Base-by-base conservation (phyloP, 2,113 vertebrate species). In the Dromaius novaehollandiae region DNA sequence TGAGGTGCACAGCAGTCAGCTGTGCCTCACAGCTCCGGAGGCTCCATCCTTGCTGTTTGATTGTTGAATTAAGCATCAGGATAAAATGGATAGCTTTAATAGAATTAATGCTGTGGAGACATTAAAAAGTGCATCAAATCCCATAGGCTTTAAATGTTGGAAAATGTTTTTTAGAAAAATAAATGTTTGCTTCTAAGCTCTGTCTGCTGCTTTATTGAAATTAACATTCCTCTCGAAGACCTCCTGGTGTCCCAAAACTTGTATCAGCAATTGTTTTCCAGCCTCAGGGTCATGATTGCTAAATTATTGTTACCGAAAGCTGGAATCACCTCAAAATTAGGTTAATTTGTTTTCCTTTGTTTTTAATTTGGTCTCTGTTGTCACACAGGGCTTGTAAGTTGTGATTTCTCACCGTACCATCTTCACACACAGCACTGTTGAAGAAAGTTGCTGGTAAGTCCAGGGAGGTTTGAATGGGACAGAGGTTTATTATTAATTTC, bases 41-140 rank as follows among this genome's bases (percentile, higher is more conserved):
- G 32, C 71, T 19, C 38, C 12, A 40, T 86, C 71, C 89, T 89
- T 90, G 64, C 75, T 93, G 20, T 90, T 88, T 92, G 89, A 94
- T 60, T 89, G 71, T 82, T 93, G 80, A 96, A 93, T 90, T 80
- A 68, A 89, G 55, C 81, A 81, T 75, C 88, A 91, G 83, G 91
- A 90, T 83, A 88, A 96, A 86, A 96, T 84, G 40, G 94, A 95
- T 95, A 50, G 22, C 8, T 76, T 50, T 50, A 55, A 63, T 38
- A 55, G 76, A 58, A 58, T 32, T 53, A 46, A 44, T 51, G 13
- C 9, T 32, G 8, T 71, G 32, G 24, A 63, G 22, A 65, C 19
- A 64, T 60, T 64, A 38, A 82, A 25, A 71, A 73, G 58, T 34
- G 16, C 55, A 88, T 11, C 14, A 79, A 63, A 76, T 74, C 12